Evolutionary conservation across 2,888 invertebrate genomes (phyloP).

Genomic region (Diarsia brunnea): DNA sequence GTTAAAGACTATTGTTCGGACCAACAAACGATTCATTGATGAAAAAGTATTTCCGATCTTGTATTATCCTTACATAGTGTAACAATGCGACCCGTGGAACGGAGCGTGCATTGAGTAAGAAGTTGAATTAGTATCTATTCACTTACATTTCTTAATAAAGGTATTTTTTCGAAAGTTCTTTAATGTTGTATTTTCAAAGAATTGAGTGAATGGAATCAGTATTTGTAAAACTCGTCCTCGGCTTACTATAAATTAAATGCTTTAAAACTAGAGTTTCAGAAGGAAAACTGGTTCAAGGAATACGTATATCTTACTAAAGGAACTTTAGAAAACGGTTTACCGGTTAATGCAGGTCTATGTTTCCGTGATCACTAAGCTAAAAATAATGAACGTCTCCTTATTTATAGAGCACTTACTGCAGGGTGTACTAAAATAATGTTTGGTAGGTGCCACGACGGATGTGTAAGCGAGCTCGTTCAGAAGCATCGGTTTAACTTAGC

Average conservation of each 20-base stretch:
- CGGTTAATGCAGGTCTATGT: slow-evolving; percentile 9
- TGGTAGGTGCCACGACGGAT: slow-evolving; percentile 63
- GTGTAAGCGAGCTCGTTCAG: slow-evolving; percentile 74
- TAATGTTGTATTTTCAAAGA: slow-evolving; percentile 18
- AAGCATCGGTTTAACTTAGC: slow-evolving; percentile 78
- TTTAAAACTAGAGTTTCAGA: slow-evolving; percentile 16
- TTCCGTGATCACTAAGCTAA: slow-evolving; percentile 37
- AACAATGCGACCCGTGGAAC: slow-evolving; percentile 46
- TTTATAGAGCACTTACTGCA: slow-evolving; percentile 55
- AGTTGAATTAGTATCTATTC: slow-evolving; percentile 58
- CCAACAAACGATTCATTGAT: slow-evolving; percentile 69
- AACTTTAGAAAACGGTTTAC: slow-evolving; percentile 9
- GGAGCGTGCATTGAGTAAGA: slow-evolving; percentile 47
- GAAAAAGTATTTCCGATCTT: slow-evolving; percentile 65
- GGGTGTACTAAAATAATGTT: slow-evolving; percentile 60
- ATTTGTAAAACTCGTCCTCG: slow-evolving; percentile 12
- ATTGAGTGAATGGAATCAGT: slow-evolving; percentile 12
- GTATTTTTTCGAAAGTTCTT: slow-evolving; percentile 33
- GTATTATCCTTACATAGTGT: slow-evolving; percentile 54
- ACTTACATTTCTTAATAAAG: slow-evolving; percentile 31
- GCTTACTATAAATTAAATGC: slow-evolving; percentile 25
- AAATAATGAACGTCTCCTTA: slow-evolving; percentile 49
- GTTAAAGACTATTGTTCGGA: slow-evolving; percentile 73
- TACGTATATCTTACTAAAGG: slow-evolving; percentile 5
- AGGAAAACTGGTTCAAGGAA: neutral